Base-by-base conservation (phyloP, 2,888 invertebrate species). In the Cryptophagus acutangulus region DNA sequence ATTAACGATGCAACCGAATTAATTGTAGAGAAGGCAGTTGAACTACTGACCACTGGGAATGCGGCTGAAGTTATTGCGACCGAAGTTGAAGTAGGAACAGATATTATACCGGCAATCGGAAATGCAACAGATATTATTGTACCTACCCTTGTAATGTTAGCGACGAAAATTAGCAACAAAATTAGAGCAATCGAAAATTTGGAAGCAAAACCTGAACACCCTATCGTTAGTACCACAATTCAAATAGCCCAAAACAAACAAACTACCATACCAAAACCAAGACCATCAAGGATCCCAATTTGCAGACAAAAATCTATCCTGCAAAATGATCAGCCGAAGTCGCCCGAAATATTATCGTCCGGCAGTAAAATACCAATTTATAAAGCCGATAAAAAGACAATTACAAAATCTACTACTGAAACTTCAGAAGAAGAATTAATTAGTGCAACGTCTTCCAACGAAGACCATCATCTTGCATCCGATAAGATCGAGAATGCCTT, bases 211-310 rank as follows among this genome's bases (percentile, higher is more conserved):
- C n/a, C n/a, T n/a, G n/a, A n/a, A n/a, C n/a, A n/a, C n/a, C n/a
- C n/a, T n/a, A n/a, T n/a, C n/a, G n/a, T n/a, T 20, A n/a, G 24
- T 8, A n/a, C 62, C 1, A 65, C 58, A 41, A 56, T 63, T 16
- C 65, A 64, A 55, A 51, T 63, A 36, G 52, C 62, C 3, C 65
- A 63, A 57, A 61, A 61, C 42, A 55, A 60, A 10, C 59, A 61
- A 46, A 52, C 50, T 8, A 55, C 55, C 1, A 44, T 58, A 34
- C 40, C 50, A 15, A 50, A 46, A 34, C 58, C 54, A 41, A 57
- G 56, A 43, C 61, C 61, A 2, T 70, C 70, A 1, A 65, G 52
- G 53, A 70, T 70, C 36, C 69, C 69, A 30, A 54, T 70, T 41
- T 63, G 59, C 1, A 51, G 63, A 26, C 65, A 65, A 49, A 56